Conservation (phyloP, 2,888 invertebrate species). For the Melieria crassipennis region DNA sequence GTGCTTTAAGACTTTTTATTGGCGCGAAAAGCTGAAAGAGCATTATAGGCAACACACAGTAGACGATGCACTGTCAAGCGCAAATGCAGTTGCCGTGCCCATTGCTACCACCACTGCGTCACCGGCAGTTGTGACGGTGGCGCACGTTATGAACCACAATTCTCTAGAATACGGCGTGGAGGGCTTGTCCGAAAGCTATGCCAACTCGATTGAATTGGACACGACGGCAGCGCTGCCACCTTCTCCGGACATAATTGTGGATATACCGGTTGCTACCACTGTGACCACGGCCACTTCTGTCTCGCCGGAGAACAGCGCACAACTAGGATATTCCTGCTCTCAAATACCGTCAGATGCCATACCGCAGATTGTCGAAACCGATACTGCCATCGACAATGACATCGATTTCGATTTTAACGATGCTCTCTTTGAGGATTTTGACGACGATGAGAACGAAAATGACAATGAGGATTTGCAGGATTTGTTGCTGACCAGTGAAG, state of each 20-base stretch:
- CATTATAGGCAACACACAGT: slow-evolving; percentile 43
- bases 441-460: slow-evolving; percentile 54
- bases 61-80: slow-evolving; percentile 29
- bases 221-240: neutral
- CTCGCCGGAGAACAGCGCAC: neutral
- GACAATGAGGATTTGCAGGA: slow-evolving; percentile 51
- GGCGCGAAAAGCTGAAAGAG: slow-evolving; percentile 42
- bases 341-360: slow-evolving; percentile 56
- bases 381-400: slow-evolving; percentile 59
- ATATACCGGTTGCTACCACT: slow-evolving; percentile 27
- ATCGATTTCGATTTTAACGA: slow-evolving; percentile 60
- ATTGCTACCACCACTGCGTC: neutral
- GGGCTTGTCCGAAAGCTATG: slow-evolving; percentile 10
- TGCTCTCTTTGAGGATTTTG: slow-evolving; percentile 56
- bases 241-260: slow-evolving; percentile 22
- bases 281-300: slow-evolving; percentile 4
- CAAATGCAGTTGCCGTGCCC: neutral
- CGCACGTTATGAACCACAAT: slow-evolving; percentile 13
- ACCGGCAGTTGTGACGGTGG: slow-evolving; percentile 6
- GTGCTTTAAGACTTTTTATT: slow-evolving; percentile 39
- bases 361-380: slow-evolving; percentile 58
- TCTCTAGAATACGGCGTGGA: slow-evolving; percentile 13
- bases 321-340: slow-evolving; percentile 13
- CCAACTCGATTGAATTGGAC: neutral
- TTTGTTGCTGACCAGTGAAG: slow-evolving; percentile 50